Evolutionary conservation across 2,113 vertebrate genomes (phyloP), one percentile per base, ranked within the genome.

Genomic region (Butorides virescens): DNA sequence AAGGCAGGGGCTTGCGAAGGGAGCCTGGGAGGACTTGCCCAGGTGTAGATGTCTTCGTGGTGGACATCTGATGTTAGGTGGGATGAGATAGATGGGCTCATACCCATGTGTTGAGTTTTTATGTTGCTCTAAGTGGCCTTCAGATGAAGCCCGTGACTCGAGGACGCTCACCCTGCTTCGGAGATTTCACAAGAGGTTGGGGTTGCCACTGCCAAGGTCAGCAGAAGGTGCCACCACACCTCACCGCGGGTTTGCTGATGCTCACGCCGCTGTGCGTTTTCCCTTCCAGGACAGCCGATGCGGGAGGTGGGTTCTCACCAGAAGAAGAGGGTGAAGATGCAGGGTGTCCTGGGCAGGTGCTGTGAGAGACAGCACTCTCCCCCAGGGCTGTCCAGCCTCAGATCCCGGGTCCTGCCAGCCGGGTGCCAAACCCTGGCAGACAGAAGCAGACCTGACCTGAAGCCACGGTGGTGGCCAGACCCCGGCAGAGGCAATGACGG

Each of bases 201-300:
- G 14, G 23, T 46, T 37, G 15, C 20, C 56, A 52, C 61, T 75
- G 34, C 34, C 0, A 0, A 79, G 66, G n/a, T 26, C 90, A 71
- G 34, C 39, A 80, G 39, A 37, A 89, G n/a, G 36, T 65, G n/a
- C 58, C 67, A 32, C 47, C 66, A 1, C 3, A 18, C 21, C 49
- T n/a, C 56, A 20, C 2, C 1, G 0, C 13, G 61, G 27, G 5
- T 19, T 30, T 61, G 44, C 79, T 27, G 37, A 26, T 73, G 67
- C 56, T 82, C 2, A 0, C 14, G 17, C 13, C 2, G 2, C 42
- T 36, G 23, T 5, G 36, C 1, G 1, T 15, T 53, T 17, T 13
- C 37, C 37, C 32, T 50, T 59, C 86, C 63, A 58, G 62, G 58
- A 37, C 11, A 25, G 26, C 49, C 1, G 1, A 21, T 5, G 1